phyloP scores from a whole-genome alignment of 2,113 vertebrate genomes.

The Hippoglossus stenolepis region DNA sequence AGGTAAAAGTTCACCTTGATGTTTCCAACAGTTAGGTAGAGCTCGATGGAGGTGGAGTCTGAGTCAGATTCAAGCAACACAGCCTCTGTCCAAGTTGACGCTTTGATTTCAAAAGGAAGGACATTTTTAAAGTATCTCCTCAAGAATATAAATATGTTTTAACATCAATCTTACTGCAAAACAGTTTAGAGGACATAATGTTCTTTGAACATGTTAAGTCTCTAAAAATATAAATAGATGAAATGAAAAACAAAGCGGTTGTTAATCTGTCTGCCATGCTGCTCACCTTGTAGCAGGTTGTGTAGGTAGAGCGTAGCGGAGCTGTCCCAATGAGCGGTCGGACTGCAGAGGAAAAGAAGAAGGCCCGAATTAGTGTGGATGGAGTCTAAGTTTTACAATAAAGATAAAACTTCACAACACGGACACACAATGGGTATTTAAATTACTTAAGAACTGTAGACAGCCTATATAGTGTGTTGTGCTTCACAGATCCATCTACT shows the following conservation, averaged over 20 bases:
- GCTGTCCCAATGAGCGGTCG: slow-evolving; percentile 87
- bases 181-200: background rate
- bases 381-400: background rate
- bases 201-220: too few relatives aligned
- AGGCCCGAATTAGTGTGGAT: background rate
- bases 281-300: slow-evolving; percentile 86
- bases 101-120: slow-evolving; percentile 67
- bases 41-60: slow-evolving; percentile 83
- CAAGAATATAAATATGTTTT: background rate
- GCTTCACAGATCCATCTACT: background rate
- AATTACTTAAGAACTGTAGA: too few relatives aligned
- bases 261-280: background rate
- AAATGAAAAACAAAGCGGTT: background rate
- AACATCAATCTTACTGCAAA: background rate
- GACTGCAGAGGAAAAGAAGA: slow-evolving; percentile 76
- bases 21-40: slow-evolving; percentile 86
- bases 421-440: background rate
- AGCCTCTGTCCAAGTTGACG: slow-evolving; percentile 83
- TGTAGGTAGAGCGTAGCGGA: slow-evolving; percentile 88
- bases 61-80: slow-evolving; percentile 81
- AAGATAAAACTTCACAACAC: background rate
- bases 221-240: background rate
- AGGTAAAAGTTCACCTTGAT: slow-evolving; percentile 84
- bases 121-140: background rate
- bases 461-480: too few relatives aligned